These are phyloP conservation scores for Calephelis virginiensis DNA, from an alignment of 1,140 invertebrate genomes.

Conservation along the genomic window DNA sequence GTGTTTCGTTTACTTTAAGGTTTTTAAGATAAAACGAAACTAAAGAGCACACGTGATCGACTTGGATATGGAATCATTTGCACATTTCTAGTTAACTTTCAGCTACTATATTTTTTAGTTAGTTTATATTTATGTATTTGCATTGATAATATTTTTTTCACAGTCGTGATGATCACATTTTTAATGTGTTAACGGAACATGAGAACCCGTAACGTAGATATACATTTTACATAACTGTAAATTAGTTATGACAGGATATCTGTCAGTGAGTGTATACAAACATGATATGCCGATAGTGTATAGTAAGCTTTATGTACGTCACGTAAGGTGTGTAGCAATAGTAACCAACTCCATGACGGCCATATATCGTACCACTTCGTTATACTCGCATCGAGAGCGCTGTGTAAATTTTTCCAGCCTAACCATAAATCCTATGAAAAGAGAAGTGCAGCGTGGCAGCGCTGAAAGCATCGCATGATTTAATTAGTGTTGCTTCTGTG, in stretches of 20 bases:
- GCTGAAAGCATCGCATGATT: not conserved
- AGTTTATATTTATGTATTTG: no score
- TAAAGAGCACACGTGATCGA: slow-evolving; percentile 4
- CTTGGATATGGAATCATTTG: not conserved
- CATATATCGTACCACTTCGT: slow-evolving; percentile 19
- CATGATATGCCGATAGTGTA: not conserved
- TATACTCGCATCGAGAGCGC: slow-evolving; percentile 5
- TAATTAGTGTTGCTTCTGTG: not conserved
- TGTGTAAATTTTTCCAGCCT: slow-evolving; percentile 19
- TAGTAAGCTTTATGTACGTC: not conserved
- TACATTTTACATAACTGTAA: no score
- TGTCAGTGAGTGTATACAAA: no score
- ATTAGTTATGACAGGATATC: no score
- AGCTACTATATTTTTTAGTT: no score
- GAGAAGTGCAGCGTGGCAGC: not conserved
- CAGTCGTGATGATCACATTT: no score
- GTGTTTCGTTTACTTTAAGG: not conserved
- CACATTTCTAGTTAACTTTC: not conserved
- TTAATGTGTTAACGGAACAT: no score
- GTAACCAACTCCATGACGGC: slow-evolving; percentile 15
- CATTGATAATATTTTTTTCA: no score
- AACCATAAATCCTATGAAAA: slow-evolving; percentile 10
- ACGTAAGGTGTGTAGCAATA: not conserved
- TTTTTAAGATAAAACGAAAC: slow-evolving; percentile 5
- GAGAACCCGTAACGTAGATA: no score